These are phyloP conservation scores for Pygoscelis adeliae DNA, from an alignment of 2,113 vertebrate genomes.

Conservation along the genomic window DNA sequence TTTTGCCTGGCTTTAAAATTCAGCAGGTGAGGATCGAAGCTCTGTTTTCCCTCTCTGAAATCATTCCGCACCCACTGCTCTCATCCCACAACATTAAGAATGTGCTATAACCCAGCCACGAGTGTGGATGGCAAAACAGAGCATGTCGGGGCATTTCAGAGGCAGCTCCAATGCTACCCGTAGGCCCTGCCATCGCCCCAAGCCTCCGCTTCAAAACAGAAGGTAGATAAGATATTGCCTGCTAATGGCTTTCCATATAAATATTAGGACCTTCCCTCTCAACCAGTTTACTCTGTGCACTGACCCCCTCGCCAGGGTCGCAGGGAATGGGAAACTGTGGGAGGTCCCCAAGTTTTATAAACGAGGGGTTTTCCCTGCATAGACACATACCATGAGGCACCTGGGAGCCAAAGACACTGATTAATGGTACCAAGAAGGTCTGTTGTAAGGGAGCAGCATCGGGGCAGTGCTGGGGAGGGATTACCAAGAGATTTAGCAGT, in stretches of 20 bases:
- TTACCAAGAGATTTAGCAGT: neutral
- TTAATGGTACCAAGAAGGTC: neutral
- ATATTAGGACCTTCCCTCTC: neutral
- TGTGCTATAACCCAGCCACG: fast-evolving
- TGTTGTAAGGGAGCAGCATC: neutral
- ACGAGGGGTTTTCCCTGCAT: neutral
- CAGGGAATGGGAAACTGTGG: neutral
- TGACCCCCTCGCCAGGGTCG: neutral
- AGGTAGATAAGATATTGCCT: neutral
- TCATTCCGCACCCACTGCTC: neutral
- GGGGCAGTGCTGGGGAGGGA: neutral
- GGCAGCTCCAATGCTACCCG: neutral
- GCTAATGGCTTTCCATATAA: slow-evolving; percentile 38
- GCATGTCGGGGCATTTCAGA: neutral
- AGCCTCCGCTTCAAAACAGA: neutral
- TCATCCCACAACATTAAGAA: fast-evolving
- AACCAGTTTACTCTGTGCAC: neutral
- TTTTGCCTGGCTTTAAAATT: neutral
- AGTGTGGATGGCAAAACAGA: fast-evolving
- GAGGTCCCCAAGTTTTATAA: slow-evolving; percentile 24
- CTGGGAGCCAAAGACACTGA: neutral
- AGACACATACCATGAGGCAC: neutral
- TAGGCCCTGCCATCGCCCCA: neutral
- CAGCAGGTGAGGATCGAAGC: neutral
- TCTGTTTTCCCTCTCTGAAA: neutral